Base-by-base conservation (phyloP, 2,113 vertebrate species). In the Melospiza georgiana region DNA sequence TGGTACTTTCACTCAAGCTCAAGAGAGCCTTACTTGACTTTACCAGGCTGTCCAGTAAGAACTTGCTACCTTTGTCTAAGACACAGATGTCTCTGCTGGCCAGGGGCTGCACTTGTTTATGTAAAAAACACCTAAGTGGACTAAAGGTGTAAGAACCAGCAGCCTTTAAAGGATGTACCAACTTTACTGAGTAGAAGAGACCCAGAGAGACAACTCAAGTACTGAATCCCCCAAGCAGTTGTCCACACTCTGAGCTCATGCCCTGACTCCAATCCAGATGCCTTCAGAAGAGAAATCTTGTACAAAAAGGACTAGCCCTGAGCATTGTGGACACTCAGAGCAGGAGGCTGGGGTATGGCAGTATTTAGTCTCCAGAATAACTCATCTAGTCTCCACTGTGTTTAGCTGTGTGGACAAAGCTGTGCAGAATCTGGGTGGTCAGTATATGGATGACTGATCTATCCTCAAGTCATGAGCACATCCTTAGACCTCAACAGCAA, bases 201-300 rank as follows among this genome's bases (percentile, higher is more conserved):
- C 2, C 4, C 54, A 28, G 24, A 30, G 16, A 72, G 16, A 59
- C 8, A 54, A 10, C 25, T 71, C 31, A 39, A 44, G 43, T 25
- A 23, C 31, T 58, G 43, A 41, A 57, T 67, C 24, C 7, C 28
- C 7, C 2, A 2, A 5, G 3, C 0, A 2, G 12, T 3, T 44
- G 9, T 54, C 52, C 44, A 63, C 8, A 37, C 23, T 62, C 57
- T 51, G 48, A 89, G 19, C 19, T 78, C 35, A 22, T 35, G 76
- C 31, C 11, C 30, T 72, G 23, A 30, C 21, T 91, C 37, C 23
- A n/a, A 1, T 48, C 11, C 44, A 25, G 22, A 63, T 80, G 22
- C 44, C 48, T 54, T 28, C 67, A 87, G 7, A 43, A 59, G 39
- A 77, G 33, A 77, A 73, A 46, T 39, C 25, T 72, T 15, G 3